Conservation (phyloP, 2,888 invertebrate genomes). For the Andrena flavipes region DNA sequence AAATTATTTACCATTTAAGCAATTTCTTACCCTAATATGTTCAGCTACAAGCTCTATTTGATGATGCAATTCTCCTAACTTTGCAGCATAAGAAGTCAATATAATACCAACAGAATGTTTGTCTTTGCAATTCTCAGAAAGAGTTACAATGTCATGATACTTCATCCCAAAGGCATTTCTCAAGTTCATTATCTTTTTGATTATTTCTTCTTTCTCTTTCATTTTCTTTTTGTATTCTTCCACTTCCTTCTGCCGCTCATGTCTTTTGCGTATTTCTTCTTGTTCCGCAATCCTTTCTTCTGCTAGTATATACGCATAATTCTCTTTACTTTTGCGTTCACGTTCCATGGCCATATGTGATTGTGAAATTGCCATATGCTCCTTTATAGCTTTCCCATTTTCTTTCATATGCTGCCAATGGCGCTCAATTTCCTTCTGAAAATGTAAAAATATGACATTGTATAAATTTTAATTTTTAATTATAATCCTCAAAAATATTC, state of each 20-base stretch:
- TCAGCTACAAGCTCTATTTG: slow-evolving; percentile 78
- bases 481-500: background rate
- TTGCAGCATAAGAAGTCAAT: slow-evolving; percentile 70
- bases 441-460: background rate
- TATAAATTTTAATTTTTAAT: background rate
- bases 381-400: slow-evolving; percentile 79
- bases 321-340: slow-evolving; percentile 77
- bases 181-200: slow-evolving; percentile 81
- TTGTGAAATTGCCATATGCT: slow-evolving; percentile 77
- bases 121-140: slow-evolving; percentile 76
- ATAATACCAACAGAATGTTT: slow-evolving; percentile 69
- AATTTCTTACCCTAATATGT: slow-evolving; percentile 75
- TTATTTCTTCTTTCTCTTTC: slow-evolving; percentile 85
- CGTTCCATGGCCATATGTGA: slow-evolving; percentile 73
- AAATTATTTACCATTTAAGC: slow-evolving; percentile 8
- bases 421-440: slow-evolving; percentile 80
- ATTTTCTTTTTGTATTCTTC: slow-evolving; percentile 83
- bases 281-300: slow-evolving; percentile 86
- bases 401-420: slow-evolving; percentile 81
- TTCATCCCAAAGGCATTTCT: slow-evolving; percentile 69
- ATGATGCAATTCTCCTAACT: slow-evolving; percentile 81
- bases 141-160: slow-evolving; percentile 71
- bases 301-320: slow-evolving; percentile 86
- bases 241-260: slow-evolving; percentile 78
- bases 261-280: slow-evolving; percentile 85